Percentiles rank a stretch among this genome's conserved stretches.
Evolutionary conservation across 2,888 invertebrate species (phyloP).

Genomic region (Drosophila lutescens): DNA sequence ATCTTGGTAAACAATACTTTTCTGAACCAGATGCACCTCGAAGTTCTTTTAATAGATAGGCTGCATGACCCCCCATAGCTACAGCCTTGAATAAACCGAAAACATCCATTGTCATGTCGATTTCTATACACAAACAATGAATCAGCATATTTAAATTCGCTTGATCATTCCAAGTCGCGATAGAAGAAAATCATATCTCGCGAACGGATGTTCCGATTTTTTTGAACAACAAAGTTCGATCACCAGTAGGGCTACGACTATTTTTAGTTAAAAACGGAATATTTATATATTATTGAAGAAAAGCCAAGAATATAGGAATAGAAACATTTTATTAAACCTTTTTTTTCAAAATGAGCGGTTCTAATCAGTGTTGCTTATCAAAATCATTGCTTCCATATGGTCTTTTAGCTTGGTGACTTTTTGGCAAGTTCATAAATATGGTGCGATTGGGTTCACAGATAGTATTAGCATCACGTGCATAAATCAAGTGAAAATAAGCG

Average conservation of each 20-base stretch:
- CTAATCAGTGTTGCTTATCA: constrained; percentile 19
- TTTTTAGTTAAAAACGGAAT: too few relatives aligned
- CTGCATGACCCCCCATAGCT: constrained; percentile 27
- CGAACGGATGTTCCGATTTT: constrained; percentile 20
- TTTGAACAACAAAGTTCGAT: background rate
- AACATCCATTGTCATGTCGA: constrained; percentile 14
- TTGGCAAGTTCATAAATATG: background rate
- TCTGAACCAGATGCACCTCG: background rate
- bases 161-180: constrained; percentile 6
- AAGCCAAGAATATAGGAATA: background rate
- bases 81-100: constrained; percentile 11
- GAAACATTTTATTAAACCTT: constrained; percentile 3
- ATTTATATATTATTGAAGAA: too few relatives aligned
- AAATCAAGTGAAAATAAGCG: background rate
- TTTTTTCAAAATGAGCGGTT: background rate
- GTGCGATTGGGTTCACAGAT: background rate
- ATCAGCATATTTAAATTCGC: constrained; percentile 18
- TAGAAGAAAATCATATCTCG: constrained; percentile 5
- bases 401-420: background rate
- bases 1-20: background rate
- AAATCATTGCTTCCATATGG: background rate
- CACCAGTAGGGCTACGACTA: background rate
- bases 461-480: background rate
- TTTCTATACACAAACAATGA: constrained; percentile 24
- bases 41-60: background rate